phyloP scores from a whole-genome alignment of 2,888 invertebrate species.

The Neoaliturus tenellus region DNA sequence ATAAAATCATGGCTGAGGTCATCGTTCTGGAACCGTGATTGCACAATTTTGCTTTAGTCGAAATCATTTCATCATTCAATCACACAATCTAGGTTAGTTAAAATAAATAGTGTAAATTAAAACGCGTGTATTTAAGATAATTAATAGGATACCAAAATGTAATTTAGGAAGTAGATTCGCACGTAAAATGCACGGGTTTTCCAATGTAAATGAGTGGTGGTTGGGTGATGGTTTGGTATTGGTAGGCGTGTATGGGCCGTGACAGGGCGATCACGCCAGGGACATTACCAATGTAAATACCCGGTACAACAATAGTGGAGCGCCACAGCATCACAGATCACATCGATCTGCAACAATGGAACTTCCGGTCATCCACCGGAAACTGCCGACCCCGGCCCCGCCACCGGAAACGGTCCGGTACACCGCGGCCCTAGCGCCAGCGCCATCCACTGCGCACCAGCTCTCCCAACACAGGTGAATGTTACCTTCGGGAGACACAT shows the following conservation, averaged over 20 bases:
- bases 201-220: background rate
- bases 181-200: too few species aligned
- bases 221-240: background rate
- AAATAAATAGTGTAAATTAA: too few species aligned
- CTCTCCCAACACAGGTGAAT: background rate
- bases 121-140: too few species aligned
- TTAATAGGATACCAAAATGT: too few species aligned
- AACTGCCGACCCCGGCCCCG: slow-evolving; percentile 29
- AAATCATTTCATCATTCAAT: too few species aligned
- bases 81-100: too few species aligned
- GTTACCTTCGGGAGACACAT: too few species aligned
- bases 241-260: background rate
- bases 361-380: slow-evolving; percentile 54
- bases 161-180: too few species aligned
- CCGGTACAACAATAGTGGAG: slow-evolving; percentile 39
- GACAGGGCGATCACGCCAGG: slow-evolving; percentile 5
- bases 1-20: too few species aligned
- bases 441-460: slow-evolving; percentile 21
- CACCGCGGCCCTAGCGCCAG: background rate
- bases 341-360: slow-evolving; percentile 53
- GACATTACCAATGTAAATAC: slow-evolving; percentile 43
- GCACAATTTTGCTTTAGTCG: too few species aligned
- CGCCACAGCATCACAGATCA: slow-evolving; percentile 55
- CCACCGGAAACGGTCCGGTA: slow-evolving; percentile 41
- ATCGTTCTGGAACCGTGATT: too few species aligned